These are phyloP conservation scores for Onthophagus sagittarius DNA, from an alignment of 2,888 invertebrate species.

Conservation along the genomic window DNA sequence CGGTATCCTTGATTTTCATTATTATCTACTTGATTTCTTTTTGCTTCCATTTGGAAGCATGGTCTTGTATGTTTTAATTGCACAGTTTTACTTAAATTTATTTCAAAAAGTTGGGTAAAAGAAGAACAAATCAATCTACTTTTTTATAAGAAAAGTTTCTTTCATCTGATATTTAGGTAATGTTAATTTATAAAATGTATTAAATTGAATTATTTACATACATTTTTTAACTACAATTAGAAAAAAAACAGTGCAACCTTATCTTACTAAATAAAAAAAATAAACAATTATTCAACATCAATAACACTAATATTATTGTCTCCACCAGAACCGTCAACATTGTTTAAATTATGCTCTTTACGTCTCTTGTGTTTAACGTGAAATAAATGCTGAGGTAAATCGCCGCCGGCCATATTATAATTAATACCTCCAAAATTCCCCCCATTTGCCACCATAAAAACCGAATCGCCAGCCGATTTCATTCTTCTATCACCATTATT, in stretches of 20 bases:
- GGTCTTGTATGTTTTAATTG: no score
- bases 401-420: constrained; percentile 20
- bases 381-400: constrained; percentile 30
- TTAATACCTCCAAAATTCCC: not conserved
- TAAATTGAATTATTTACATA: not conserved
- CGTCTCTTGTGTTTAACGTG: constrained; percentile 20
- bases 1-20: no score
- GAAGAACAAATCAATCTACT: no score
- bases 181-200: not conserved
- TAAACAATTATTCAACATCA: constrained; percentile 1
- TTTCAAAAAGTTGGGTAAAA: no score
- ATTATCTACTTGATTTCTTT: no score
- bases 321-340: not conserved
- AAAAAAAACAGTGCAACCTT: not conserved
- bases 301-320: constrained; percentile 7
- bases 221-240: not conserved
- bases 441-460: constrained; percentile 26
- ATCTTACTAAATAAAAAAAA: not conserved
- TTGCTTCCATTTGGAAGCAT: no score
- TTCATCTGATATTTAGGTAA: not conserved
- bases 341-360: not conserved
- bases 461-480: constrained; percentile 41
- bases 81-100: no score
- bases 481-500: constrained; percentile 30
- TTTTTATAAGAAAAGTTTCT: no score